A percentile compares a stretch with the other conserved stretches of the same genome.
Evolutionary conservation across 2,888 invertebrate genomes (phyloP).

Genomic region (Plemyria rubiginata): DNA sequence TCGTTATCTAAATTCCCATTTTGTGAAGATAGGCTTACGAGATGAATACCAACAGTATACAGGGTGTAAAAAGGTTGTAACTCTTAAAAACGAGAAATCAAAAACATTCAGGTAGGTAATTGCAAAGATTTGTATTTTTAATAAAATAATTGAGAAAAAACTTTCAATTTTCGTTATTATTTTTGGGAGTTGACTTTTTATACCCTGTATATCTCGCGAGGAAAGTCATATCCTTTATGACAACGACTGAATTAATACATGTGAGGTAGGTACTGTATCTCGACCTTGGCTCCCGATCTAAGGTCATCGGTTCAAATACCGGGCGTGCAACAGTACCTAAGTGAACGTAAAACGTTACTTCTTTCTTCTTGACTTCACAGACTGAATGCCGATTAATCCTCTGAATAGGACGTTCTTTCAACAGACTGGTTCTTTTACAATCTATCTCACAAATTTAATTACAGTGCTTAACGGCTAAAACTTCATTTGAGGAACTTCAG

Average conservation of each 20-base stretch:
- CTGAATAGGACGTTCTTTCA: too few relatives aligned
- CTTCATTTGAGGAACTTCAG: too few relatives aligned
- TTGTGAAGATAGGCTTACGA: constrained; percentile 46
- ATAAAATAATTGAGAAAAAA: too few relatives aligned
- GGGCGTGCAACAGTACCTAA: too few relatives aligned
- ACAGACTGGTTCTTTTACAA: too few relatives aligned
- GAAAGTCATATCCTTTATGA: constrained; percentile 13
- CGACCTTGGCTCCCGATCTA: background rate
- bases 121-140: too few relatives aligned
- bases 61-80: background rate
- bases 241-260: background rate
- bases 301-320: background rate
- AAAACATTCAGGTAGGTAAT: too few relatives aligned
- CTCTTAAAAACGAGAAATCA: background rate
- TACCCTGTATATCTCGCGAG: constrained; percentile 3
- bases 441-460: too few relatives aligned
- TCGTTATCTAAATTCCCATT: constrained; percentile 26
- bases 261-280: background rate
- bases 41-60: constrained; percentile 50
- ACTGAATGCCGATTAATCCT: too few relatives aligned
- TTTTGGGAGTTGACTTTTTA: background rate
- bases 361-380: too few relatives aligned
- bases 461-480: too few relatives aligned
- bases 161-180: background rate
- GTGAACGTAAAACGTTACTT: too few relatives aligned